Base-by-base conservation (phyloP, 2,113 vertebrate species). In the Gila orcuttii region DNA sequence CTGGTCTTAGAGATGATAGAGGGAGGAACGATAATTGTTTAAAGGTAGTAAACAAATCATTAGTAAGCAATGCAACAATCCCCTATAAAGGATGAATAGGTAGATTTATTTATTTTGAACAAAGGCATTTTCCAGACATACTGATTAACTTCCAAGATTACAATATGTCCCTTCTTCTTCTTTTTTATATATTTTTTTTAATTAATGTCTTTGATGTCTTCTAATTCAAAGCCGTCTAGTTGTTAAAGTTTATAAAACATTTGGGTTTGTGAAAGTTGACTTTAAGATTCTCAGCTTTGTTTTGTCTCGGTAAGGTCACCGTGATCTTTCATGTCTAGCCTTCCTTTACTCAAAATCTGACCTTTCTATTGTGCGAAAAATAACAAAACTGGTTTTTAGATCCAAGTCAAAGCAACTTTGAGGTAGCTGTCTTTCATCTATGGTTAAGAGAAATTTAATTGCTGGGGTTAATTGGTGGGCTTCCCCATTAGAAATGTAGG, bases 351-450 rank as follows among this genome's bases (percentile, higher is more conserved):
- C 33, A 60, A n/a, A 60, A 39, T 39, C 33, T 42, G 55, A 79
- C 21, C 52, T 60, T 79, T 59, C 19, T 33, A 60, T 39, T 57
- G 55, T 39, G 42, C 12, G 12, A 60, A 79, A 60, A 13, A 42
- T 23, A 57, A 55, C 33, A 60, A 60, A 79, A 42, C 9, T 39
- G 28, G 2, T 79, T 79, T 52, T 77, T 33, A 77, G 47, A 33
- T 55, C 74, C 75, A 55, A 52, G 6, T 69, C 28, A 69, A 69
- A 82, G 62, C 9, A 52, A 69, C 42, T 52, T 31, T 15, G 25
- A 21, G 55, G 77, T 39, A 79, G 79, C 19, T 81, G 3, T 25
- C 64, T 71, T 71, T 82, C 25, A 82, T 71, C 64, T 57, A 12
- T 39, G 31, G 31, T 39, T 83, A 82, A 50, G 19, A 50, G 10